These are phyloP conservation scores for Aleiodes sp. DNA, from an alignment of 1,140 invertebrate genomes.

Conservation along the genomic window DNA sequence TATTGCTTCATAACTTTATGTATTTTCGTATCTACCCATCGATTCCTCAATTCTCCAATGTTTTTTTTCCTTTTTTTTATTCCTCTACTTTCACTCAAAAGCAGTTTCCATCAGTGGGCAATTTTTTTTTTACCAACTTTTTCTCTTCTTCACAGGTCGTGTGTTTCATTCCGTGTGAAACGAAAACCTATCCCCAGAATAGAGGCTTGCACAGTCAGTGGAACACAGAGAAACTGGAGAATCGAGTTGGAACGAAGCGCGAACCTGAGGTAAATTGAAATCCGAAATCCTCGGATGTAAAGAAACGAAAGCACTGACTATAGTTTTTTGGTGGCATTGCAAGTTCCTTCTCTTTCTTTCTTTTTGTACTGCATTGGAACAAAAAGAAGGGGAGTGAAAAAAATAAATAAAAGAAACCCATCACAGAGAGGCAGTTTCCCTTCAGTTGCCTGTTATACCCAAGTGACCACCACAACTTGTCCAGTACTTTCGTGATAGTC, in stretches of 20 bases:
- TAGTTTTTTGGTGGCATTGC: not conserved
- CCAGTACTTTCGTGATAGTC: not conserved
- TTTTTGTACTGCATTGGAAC: no score
- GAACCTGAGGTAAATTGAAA: constrained; percentile 38
- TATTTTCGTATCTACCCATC: no score
- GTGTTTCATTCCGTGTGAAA: not conserved
- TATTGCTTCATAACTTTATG: no score
- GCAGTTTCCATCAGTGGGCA: no score
- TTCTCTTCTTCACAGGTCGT: not conserved
- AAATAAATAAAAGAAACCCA: not conserved
- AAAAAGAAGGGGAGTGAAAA: no score
- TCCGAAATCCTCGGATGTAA: constrained; percentile 31
- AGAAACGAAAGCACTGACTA: constrained; percentile 18
- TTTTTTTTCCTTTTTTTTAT: no score
- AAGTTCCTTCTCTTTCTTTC: not conserved
- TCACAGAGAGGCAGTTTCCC: not conserved
- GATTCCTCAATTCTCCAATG: no score
- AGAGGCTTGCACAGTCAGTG: constrained; percentile 2
- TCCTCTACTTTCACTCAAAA: no score
- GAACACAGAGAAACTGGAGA: constrained; percentile 23
- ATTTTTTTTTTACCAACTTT: no score
- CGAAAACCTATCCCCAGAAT: not conserved
- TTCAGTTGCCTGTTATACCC: not conserved
- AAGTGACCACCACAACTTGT: constrained; percentile 9
- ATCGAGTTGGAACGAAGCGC: constrained; percentile 24